These are phyloP conservation scores for Thalassarche chlororhynchos DNA, from an alignment of 2,113 vertebrate genomes.

Conservation along the genomic window DNA sequence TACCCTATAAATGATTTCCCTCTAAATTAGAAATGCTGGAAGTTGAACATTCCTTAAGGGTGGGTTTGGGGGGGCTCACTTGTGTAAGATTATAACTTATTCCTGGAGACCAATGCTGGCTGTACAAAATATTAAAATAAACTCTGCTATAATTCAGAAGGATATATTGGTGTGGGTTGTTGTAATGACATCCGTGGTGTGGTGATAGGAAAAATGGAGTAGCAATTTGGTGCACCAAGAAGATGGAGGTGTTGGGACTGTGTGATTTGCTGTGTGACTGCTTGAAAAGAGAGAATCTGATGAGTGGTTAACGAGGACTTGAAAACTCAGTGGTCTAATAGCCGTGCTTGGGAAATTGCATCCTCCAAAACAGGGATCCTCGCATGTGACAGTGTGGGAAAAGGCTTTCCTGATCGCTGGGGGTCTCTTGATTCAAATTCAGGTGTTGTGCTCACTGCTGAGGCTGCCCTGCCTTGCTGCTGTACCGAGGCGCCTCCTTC, in stretches of 20 bases:
- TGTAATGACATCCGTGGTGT: neutral
- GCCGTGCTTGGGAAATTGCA: neutral
- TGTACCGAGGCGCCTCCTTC: neutral
- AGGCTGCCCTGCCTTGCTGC: neutral
- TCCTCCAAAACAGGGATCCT: neutral
- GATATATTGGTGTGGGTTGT: neutral
- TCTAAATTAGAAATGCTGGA: slow-evolving; percentile 23
- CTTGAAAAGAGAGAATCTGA: neutral
- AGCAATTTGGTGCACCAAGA: neutral
- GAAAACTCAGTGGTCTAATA: neutral
- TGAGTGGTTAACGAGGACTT: neutral
- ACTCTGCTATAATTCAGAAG: slow-evolving; percentile 49
- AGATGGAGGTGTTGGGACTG: neutral
- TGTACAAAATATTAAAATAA: slow-evolving; percentile 70
- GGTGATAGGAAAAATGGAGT: neutral
- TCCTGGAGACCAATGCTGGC: slow-evolving; percentile 65
- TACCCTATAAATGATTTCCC: neutral
- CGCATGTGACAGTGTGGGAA: fast-evolving
- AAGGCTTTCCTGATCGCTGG: neutral
- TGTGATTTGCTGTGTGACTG: neutral
- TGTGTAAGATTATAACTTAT: slow-evolving; percentile 65
- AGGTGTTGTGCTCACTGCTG: neutral
- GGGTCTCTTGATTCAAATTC: neutral
- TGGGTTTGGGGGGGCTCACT: slow-evolving; percentile 49
- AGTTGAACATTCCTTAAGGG: slow-evolving; percentile 59